Evolutionary conservation across 35 echinoderm and acorn worm genomes (phyloP).

Genomic region (Heliocidaris tuberculata): DNA sequence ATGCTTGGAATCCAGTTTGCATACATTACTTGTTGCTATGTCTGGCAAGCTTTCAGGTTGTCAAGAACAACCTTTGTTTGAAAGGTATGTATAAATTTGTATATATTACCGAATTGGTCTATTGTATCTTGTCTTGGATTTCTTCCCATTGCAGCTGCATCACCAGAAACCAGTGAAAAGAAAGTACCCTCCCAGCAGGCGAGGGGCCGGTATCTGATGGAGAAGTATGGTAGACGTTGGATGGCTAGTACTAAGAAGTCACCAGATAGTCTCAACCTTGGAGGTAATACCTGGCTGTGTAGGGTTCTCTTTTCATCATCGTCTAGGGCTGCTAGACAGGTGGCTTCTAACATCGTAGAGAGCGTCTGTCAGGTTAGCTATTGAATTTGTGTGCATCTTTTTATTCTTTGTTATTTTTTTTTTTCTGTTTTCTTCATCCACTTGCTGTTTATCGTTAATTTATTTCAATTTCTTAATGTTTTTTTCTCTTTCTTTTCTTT

Average conservation of each 20-base stretch:
- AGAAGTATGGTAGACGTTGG: conserved; percentile 96
- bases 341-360: conserved; percentile 99
- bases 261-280: conserved; percentile 77
- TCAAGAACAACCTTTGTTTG: too few species aligned
- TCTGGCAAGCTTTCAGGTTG: too few species aligned
- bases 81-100: too few species aligned
- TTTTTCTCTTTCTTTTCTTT: neutral
- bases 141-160: neutral
- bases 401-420: too few species aligned
- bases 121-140: too few species aligned
- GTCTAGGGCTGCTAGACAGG: conserved; percentile 88
- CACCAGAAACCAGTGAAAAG: conserved; percentile 50
- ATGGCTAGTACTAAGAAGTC: conserved; percentile 83
- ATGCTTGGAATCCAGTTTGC: too few species aligned
- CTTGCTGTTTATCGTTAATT: neutral
- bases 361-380: conserved; percentile 87
- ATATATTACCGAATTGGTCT: too few species aligned
- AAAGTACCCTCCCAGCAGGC: conserved; percentile 53
- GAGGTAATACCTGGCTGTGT: conserved; percentile 88
- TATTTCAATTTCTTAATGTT: neutral
- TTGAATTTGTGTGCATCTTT: too few species aligned
- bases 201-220: conserved; percentile 91
- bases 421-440: neutral
- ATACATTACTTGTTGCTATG: too few species aligned
- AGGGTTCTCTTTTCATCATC: conserved; percentile 90